Evolutionary conservation across 2,113 vertebrate genomes (phyloP), one percentile per base, ranked within the genome.

Genomic region (Lonchura striata): DNA sequence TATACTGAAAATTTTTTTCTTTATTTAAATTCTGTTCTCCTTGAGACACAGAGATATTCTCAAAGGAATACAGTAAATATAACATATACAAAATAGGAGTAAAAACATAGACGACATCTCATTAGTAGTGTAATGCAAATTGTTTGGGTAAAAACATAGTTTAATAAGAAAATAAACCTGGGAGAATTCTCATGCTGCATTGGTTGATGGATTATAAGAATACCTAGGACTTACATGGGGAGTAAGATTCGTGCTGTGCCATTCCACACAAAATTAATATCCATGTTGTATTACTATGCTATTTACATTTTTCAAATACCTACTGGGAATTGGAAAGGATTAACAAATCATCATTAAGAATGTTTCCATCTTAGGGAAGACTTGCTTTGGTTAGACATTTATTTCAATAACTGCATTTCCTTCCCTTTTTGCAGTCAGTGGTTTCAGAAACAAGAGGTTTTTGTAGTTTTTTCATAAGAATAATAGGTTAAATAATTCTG

Each of bases 181-280:
- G 22, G 15, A 52, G 9, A 91, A 84, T 54, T 83, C 24, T 89
- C 42, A 63, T 90, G 31, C 30, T 83, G 31, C 23, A 41, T 9
- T 60, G 10, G 13, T 50, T 96, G 80, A 96, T 92, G 54, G 30
- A 97, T 96, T 88, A 49, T 65, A 74, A 57, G 33, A 44, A 81
- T 87, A 81, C 9, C 7, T 89, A 42, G 24, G 66, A 50, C 16
- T 66, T 92, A 80, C 63, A 60, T 19, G 17, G 49, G 88, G 56
- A 92, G 31, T 70, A 74, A 91, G 46, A 90, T 35, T 57, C 56
- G 0, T 92, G 72, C 77, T 94, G 79, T 81, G 76, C 37, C 13
- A 63, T 17, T 47, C 60, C n/a, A 79, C 68, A 79, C 9, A 94
- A 94, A 97, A 97, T 95, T 93, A 89, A 72, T 96, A 78, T 61